These are phyloP conservation scores for Limnephilus rhombicus DNA, from an alignment of 2,888 invertebrate species.

Conservation along the genomic window DNA sequence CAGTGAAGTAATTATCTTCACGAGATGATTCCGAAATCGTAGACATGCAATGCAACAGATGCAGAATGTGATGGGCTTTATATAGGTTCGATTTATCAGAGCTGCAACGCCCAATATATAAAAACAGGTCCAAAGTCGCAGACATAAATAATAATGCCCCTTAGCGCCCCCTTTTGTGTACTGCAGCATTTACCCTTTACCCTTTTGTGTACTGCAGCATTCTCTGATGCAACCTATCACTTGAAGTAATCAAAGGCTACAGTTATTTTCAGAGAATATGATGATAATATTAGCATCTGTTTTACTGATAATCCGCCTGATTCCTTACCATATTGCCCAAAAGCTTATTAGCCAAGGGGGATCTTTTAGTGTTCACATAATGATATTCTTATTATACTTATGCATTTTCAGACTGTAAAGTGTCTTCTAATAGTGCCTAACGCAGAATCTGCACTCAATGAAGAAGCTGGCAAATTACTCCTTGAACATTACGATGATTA, in stretches of 20 bases:
- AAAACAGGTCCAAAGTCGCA: neutral
- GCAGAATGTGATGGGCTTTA: neutral
- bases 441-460: slow-evolving; percentile 97
- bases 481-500: slow-evolving; percentile 96
- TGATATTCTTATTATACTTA: neutral
- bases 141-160: neutral
- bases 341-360: neutral
- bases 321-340: neutral
- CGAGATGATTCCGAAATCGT: neutral
- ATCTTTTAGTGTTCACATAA: neutral
- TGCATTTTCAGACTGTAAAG: slow-evolving; percentile 85
- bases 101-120: neutral
- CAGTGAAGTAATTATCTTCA: neutral
- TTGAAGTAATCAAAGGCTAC: neutral
- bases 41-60: neutral
- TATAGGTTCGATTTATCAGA: neutral
- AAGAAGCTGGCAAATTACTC: slow-evolving; percentile 96
- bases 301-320: neutral
- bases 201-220: no score
- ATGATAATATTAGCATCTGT: neutral
- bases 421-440: slow-evolving; percentile 98
- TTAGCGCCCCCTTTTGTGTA: neutral
- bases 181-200: no score
- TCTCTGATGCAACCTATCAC: neutral
- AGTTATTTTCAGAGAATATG: neutral